Evolutionary conservation across 2,888 invertebrate genomes (phyloP).

Genomic region (Dryomyza anilis): DNA sequence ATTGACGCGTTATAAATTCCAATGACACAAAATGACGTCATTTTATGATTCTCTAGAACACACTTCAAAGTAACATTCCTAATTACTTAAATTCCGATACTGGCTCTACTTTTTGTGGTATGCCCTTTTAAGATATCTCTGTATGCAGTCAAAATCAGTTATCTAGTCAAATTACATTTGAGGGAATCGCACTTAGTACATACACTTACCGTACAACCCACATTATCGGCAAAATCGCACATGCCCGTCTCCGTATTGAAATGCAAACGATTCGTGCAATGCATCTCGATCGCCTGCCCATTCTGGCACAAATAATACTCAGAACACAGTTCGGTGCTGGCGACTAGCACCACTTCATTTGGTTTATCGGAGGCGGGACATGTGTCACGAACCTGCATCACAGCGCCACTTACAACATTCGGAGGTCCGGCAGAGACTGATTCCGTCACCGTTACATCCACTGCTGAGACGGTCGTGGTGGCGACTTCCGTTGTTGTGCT

Average conservation of each 20-base stretch:
- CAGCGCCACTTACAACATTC: constrained; percentile 15
- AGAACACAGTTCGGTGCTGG: constrained; percentile 48
- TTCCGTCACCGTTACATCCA: neutral
- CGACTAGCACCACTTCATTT: constrained; percentile 49
- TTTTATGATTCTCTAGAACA: no score
- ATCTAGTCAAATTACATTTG: no score
- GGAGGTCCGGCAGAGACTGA: neutral
- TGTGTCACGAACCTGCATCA: constrained; percentile 42
- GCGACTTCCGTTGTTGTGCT: constrained; percentile 3
- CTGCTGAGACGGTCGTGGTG: no score
- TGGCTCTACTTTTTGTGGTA: no score
- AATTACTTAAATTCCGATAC: no score
- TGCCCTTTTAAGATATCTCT: no score
- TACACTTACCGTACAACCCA: constrained; percentile 48
- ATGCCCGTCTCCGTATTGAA: constrained; percentile 49
- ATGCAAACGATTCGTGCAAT: constrained; percentile 53
- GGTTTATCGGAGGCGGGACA: constrained; percentile 50
- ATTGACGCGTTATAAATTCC: no score
- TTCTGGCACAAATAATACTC: constrained; percentile 57
- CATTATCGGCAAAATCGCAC: constrained; percentile 54
- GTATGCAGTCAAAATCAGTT: no score
- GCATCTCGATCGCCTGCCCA: constrained; percentile 52
- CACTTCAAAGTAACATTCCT: no score
- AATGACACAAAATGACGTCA: no score
- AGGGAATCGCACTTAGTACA: no score